Evolutionary conservation across 2,888 invertebrate genomes (phyloP).

Genomic region (Plutella xylostella): DNA sequence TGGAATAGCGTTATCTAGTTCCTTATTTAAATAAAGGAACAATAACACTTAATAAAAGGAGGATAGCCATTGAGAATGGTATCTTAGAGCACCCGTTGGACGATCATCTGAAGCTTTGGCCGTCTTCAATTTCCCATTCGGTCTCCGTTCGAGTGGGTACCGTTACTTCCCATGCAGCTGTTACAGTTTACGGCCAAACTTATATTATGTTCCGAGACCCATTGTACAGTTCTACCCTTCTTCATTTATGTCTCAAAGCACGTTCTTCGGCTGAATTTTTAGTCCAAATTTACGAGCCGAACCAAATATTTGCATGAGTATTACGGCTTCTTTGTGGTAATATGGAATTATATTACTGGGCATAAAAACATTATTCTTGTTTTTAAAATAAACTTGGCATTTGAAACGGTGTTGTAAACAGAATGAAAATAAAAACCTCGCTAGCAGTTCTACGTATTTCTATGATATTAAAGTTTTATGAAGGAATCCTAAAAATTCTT

Average conservation of each 20-base stretch:
- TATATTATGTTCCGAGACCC: slow-evolving; percentile 50
- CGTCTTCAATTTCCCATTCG: slow-evolving; percentile 42
- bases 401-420: too few relatives aligned
- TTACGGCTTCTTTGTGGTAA: neutral
- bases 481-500: neutral
- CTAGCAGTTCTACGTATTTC: too few relatives aligned
- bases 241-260: slow-evolving; percentile 29
- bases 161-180: slow-evolving; percentile 56
- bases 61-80: too few relatives aligned
- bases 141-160: slow-evolving; percentile 37
- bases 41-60: too few relatives aligned
- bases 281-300: slow-evolving; percentile 10
- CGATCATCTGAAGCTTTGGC: slow-evolving; percentile 35
- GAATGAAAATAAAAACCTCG: too few relatives aligned
- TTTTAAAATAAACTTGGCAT: too few relatives aligned
- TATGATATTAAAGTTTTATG: too few relatives aligned
- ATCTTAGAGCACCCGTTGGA: too few relatives aligned
- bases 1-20: too few relatives aligned
- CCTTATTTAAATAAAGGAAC: too few relatives aligned
- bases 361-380: too few relatives aligned
- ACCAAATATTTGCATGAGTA: neutral
- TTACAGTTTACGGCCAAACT: slow-evolving; percentile 58
- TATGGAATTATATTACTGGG: neutral
- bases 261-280: slow-evolving; percentile 16
- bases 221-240: slow-evolving; percentile 38